A percentile compares a stretch with the other conserved stretches of the same genome.
phyloP scores from a whole-genome alignment of 2,113 vertebrate species.

The Oenanthe melanoleuca region DNA sequence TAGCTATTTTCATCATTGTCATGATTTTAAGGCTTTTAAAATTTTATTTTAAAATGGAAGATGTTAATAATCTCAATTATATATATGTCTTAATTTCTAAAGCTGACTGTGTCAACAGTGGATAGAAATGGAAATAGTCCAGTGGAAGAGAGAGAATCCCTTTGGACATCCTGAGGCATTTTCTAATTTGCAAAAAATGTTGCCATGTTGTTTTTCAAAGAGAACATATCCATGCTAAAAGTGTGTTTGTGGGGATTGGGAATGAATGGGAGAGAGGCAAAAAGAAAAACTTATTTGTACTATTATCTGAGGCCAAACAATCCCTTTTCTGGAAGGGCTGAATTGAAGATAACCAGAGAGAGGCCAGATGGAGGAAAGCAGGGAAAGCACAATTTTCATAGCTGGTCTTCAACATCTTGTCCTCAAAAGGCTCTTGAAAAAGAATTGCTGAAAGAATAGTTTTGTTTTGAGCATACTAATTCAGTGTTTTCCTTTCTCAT shows the following conservation, averaged over 20 bases:
- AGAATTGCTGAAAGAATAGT: not conserved
- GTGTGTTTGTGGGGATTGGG: not conserved
- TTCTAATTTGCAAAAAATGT: not conserved
- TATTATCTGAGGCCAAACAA: not conserved
- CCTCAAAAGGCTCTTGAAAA: not conserved
- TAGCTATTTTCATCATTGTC: not conserved
- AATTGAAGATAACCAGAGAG: not conserved
- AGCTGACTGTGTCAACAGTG: not conserved
- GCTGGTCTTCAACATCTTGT: not conserved
- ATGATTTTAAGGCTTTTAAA: not conserved
- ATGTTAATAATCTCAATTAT: not conserved
- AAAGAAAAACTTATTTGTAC: not conserved
- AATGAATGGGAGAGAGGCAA: not conserved
- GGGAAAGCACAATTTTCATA: not conserved
- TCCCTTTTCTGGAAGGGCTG: not conserved
- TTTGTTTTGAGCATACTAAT: not conserved
- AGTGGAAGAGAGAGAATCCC: not conserved
- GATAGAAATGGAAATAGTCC: not conserved
- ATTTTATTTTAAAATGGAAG: not conserved
- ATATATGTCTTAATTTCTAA: not conserved
- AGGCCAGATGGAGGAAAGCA: not conserved
- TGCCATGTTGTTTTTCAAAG: not conserved
- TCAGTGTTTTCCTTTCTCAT: not conserved
- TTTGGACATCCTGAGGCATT: not conserved
- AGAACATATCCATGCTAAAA: not conserved